Evolutionary conservation across 1,140 invertebrate genomes (phyloP), one percentile per base, ranked within the genome.

Genomic region (Heliconius nattereri): DNA sequence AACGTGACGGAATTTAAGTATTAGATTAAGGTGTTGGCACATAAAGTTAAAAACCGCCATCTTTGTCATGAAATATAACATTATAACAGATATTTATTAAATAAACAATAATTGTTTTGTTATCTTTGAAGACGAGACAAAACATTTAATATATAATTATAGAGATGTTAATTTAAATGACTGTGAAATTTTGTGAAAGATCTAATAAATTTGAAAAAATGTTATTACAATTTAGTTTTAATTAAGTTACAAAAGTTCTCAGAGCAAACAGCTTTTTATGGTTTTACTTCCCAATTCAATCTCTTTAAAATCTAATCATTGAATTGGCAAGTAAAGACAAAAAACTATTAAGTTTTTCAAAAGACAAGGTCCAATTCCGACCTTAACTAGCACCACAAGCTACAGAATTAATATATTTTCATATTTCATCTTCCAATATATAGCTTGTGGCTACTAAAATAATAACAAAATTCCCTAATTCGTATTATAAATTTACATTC

Each of bases 21-120:
- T 66, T 66, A 29, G 0, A 66, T 60, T 60, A 60, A n/a, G 8
- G 26, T 66, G 60, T 66, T 66, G 60, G 60, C 60, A 66, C 60
- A 66, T 66, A 66, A 66, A 66, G 23, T 66, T 66, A 66, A 66
- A 66, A 66, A 66, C 13, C 60, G 60, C 60, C 60, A 66, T 66
- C 60, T 66, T 29, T 29, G 60, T 66, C 60, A 66, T 66, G 26
- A 66, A 66, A 26, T 66, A 66, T 66, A 66, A 66, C 60, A 29
- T 66, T 66, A 23, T 66, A 66, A 66, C 60, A 66, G 26, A 66
- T 26, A 66, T 16, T 29, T 9, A 66, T 66, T 66, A 16, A 66
- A 20, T 52, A 29, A 26, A 66, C 9, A 66, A 29, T 26, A 66
- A 66, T 29, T 16, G 60, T 66, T 66, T 66, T 57, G 8, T 57